Evolutionary conservation across 2,888 invertebrate genomes (phyloP), one percentile per base, ranked within the genome.

Genomic region (Ochlodes sylvanus): DNA sequence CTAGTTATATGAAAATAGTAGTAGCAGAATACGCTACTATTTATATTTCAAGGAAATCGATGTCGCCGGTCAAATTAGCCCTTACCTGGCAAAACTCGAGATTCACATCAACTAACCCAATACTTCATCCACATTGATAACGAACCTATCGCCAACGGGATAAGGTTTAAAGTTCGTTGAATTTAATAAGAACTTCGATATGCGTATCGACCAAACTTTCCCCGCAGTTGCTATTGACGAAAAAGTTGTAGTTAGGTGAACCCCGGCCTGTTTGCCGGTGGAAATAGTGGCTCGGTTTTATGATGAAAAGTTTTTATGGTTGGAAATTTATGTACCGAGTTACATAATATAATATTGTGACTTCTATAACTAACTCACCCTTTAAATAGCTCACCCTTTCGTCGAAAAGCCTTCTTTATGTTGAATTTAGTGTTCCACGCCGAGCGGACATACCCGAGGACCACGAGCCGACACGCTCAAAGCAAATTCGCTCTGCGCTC

Each of bases 121-220:
- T 38, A 27, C 14, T 55, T 55, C 34, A 10, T 12, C 12, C 0
- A 34, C 15, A 2, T 14, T 15, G 12, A 12, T 14, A 52, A 32
- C 34, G 15, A 4, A 32, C 55, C 15, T 15, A 15, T 9, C n/a
- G 7, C n/a, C 15, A 34, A 55, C 15, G 17, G n/a, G n/a, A 32
- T 54, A 54, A 17, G 38, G 65, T 58, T 58, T 2, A 15, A 38
- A 41, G 21, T 65, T n/a, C n/a, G 6, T 27, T 57, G 50, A 19
- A 56, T 2, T 27, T 27, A 52, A 52, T 21, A 27, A 63, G 10
- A 42, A 52, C 7, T 65, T 50, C 17, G 50, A 54, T 42, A 50
- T 50, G 10, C 34, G 34, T 57, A 65, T 65, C 64, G 64, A 65
- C 56, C 19, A 65, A 65, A 65, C 64, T 65, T 65, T 57, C 0